These are phyloP conservation scores for Patiria pectinifera DNA, from an alignment of 53 echinoderm and acorn worm genomes.

Conservation along the genomic window DNA sequence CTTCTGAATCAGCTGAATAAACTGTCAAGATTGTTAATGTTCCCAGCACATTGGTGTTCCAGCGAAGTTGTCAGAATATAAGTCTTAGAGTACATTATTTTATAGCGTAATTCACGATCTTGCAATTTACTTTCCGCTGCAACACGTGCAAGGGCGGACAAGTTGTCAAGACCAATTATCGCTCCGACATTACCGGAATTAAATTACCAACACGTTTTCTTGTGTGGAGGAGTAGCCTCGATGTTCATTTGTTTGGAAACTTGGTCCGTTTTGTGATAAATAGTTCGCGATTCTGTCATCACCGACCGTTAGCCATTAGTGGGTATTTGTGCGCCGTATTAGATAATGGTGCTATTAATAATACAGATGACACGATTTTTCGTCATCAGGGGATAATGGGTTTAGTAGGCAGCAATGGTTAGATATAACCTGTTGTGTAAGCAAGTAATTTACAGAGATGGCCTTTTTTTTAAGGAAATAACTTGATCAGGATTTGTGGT, in stretches of 20 bases:
- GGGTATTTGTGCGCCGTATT: not conserved
- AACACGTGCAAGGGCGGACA: not conserved
- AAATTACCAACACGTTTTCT: not conserved
- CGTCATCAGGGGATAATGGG: not conserved
- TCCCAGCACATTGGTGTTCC: no score
- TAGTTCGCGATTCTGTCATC: not conserved
- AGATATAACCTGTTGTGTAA: not conserved
- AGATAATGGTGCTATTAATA: slow-evolving; percentile 22
- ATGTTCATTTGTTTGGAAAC: not conserved
- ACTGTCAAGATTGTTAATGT: no score
- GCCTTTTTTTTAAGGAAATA: no score
- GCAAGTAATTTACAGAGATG: not conserved
- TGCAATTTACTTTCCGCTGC: not conserved
- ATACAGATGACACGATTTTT: not conserved
- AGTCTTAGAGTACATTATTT: not conserved
- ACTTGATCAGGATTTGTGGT: no score
- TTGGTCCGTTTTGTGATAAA: not conserved
- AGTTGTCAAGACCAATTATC: not conserved
- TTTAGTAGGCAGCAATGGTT: not conserved
- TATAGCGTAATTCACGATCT: not conserved
- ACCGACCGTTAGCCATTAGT: not conserved
- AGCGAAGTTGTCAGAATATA: no score
- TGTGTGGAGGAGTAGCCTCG: not conserved
- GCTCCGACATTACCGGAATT: not conserved
- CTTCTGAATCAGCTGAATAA: no score